Evolutionary conservation across 2,888 invertebrate species (phyloP).

Genomic region (Tubulanus polymorphus): DNA sequence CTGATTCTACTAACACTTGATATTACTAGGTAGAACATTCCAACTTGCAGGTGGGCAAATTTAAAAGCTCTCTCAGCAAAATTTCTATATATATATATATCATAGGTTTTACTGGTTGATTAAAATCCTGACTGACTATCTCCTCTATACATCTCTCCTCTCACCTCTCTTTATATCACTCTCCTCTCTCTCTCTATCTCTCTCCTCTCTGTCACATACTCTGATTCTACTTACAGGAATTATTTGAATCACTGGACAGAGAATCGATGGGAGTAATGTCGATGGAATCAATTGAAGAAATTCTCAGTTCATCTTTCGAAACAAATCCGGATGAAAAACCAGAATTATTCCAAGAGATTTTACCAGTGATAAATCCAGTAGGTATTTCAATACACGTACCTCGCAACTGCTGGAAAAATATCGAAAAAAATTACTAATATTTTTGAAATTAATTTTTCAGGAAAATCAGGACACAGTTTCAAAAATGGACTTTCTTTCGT

Average conservation of each 20-base stretch:
- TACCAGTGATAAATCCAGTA: background rate
- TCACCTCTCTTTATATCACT: too few relatives aligned
- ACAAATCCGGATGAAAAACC: background rate
- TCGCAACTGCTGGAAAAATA: too few relatives aligned
- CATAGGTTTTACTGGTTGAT: too few relatives aligned
- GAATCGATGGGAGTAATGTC: conserved; percentile 27
- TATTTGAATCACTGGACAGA: conserved; percentile 30
- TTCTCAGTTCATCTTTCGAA: conserved; percentile 19
- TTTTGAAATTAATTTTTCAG: background rate
- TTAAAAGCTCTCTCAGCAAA: too few relatives aligned
- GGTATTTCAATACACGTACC: too few relatives aligned
- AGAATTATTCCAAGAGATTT: background rate
- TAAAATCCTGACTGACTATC: too few relatives aligned
- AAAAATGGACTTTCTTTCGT: background rate
- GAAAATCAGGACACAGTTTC: background rate
- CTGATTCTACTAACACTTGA: background rate
- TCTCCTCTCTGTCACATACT: background rate
- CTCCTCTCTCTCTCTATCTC: too few relatives aligned
- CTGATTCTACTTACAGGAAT: conserved; percentile 20
- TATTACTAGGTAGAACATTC: background rate
- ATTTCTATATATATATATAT: too few relatives aligned
- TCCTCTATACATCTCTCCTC: too few relatives aligned
- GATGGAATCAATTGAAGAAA: conserved; percentile 24
- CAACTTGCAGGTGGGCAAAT: background rate
- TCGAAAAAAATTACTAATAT: background rate